These are phyloP conservation scores for Bos indicus DNA, from an alignment of 2,113 vertebrate species.

Conservation along the genomic window DNA sequence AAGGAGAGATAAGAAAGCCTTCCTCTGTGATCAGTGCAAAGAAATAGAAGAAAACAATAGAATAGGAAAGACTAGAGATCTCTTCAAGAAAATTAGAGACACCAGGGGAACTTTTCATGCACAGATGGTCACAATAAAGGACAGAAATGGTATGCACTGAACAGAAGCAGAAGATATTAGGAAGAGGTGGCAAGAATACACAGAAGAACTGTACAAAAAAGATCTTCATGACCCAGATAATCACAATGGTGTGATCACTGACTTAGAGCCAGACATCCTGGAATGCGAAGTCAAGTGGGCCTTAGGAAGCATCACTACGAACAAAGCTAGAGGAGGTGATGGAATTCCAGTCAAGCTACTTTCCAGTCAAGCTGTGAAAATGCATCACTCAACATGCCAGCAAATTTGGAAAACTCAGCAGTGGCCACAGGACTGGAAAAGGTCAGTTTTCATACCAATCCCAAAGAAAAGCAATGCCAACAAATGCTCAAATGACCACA, in stretches of 20 bases:
- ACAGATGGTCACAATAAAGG: neutral
- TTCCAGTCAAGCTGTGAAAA: neutral
- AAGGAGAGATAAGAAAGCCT: neutral
- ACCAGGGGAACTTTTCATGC: neutral
- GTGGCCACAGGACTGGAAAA: neutral
- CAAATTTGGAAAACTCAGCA: neutral
- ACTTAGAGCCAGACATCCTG: neutral
- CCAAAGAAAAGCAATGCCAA: neutral
- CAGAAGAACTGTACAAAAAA: neutral
- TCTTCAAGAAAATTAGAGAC: neutral
- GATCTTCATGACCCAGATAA: neutral
- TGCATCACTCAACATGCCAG: neutral
- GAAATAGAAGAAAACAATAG: neutral
- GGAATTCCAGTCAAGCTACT: neutral
- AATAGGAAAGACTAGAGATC: neutral
- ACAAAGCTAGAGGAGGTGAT: neutral
- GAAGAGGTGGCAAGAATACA: neutral
- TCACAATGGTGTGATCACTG: neutral
- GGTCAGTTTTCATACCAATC: neutral
- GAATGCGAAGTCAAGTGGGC: neutral
- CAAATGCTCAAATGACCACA: rapidly evolving
- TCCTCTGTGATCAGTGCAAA: neutral
- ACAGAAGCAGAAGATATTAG: neutral
- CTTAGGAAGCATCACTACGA: neutral
- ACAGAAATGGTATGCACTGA: neutral